These are phyloP conservation scores for Cladopsammia gracilis DNA, from an alignment of 64 coral and sea anemone genomes.

Conservation along the genomic window DNA sequence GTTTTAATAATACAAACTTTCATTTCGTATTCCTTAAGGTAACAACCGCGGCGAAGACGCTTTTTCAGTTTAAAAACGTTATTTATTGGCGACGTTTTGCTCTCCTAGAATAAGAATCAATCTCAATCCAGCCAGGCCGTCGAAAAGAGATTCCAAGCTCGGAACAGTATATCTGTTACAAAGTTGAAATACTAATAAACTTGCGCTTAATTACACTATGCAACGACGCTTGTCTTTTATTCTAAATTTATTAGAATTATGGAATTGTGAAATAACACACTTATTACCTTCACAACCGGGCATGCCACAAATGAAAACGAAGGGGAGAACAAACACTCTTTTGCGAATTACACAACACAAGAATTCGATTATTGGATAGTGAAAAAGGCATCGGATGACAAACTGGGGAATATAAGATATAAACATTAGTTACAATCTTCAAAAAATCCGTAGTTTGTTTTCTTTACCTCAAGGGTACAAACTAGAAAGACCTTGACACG, in stretches of 20 bases:
- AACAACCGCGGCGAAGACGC: not conserved
- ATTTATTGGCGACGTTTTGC: not conserved
- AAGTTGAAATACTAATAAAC: conserved; percentile 17
- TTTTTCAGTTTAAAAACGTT: not conserved
- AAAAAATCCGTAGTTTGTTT: not conserved
- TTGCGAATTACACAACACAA: not conserved
- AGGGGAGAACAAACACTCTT: not conserved
- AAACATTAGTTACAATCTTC: not conserved
- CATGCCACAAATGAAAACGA: not conserved
- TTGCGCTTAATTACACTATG: conserved; percentile 27
- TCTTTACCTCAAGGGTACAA: not conserved
- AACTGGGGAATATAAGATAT: not conserved
- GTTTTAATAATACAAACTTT: conserved; percentile 49
- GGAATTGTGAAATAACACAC: conserved; percentile 29
- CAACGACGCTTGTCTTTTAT: conserved; percentile 12
- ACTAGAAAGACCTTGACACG: no score
- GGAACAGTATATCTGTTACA: not conserved
- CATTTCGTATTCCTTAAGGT: not conserved
- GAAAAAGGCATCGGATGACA: not conserved
- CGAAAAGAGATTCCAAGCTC: not conserved
- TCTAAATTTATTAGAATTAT: conserved; percentile 24
- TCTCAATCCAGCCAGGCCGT: not conserved
- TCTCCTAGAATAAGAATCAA: not conserved
- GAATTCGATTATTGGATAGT: not conserved
- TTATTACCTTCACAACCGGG: not conserved